Evolutionary conservation across 2,888 invertebrate genomes (phyloP).

Genomic region (Tyria jacobaeae): DNA sequence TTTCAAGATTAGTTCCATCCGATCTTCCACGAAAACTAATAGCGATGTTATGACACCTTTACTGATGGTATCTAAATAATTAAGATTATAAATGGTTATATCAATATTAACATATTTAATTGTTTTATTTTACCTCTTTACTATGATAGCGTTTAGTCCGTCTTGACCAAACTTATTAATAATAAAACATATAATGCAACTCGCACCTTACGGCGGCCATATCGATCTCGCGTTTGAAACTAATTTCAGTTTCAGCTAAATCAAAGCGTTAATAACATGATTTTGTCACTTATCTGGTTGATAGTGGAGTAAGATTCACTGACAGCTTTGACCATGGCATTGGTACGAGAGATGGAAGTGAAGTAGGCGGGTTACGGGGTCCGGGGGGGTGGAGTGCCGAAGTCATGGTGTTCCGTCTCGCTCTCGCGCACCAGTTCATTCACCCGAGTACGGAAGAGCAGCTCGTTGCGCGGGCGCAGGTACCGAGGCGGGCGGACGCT

Average conservation of each 20-base stretch:
- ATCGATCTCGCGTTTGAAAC: constrained; percentile 21
- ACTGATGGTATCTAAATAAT: background rate
- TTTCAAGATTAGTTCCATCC: background rate
- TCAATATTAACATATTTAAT: background rate
- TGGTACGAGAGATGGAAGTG: constrained; percentile 52
- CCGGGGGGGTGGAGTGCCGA: constrained; percentile 14
- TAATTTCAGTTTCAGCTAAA: constrained; percentile 53
- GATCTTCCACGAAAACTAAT: background rate
- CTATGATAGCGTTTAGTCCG: background rate
- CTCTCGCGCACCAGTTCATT: constrained; percentile 81
- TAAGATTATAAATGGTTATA: background rate
- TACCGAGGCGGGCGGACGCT: constrained; percentile 69
- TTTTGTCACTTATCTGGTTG: constrained; percentile 67
- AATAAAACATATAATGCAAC: constrained; percentile 22
- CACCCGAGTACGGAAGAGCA: constrained; percentile 84
- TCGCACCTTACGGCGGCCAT: constrained; percentile 23
- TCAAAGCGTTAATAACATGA: constrained; percentile 48
- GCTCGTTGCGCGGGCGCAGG: constrained; percentile 73
- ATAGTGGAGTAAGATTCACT: constrained; percentile 71
- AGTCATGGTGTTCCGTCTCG: constrained; percentile 60
- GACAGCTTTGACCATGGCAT: constrained; percentile 81
- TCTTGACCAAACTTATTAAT: constrained; percentile 1
- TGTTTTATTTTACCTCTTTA: background rate
- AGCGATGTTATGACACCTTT: background rate
- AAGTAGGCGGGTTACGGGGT: no score